Percentiles rank a stretch among this genome's conserved stretches.
Evolutionary conservation across 1,140 invertebrate genomes (phyloP).

Genomic region (Macrosteles quadrilineatus): DNA sequence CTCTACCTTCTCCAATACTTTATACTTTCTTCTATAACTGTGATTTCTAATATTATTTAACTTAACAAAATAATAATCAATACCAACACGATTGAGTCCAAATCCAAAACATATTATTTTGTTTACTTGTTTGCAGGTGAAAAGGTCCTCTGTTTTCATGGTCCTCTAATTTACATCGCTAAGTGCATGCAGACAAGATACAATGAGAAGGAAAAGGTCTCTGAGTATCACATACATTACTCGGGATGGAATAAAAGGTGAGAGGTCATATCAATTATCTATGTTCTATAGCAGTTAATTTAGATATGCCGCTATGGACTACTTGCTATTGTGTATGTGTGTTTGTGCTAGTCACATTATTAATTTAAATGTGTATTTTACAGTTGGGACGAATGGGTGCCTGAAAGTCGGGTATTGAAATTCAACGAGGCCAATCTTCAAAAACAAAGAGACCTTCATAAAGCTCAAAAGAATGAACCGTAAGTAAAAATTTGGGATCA

Average conservation of each 20-base stretch:
- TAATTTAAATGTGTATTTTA: too few relatives aligned
- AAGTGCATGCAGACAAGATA: conserved; percentile 87
- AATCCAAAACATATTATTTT: too few relatives aligned
- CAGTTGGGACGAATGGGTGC: conserved; percentile 99
- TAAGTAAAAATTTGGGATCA: conserved; percentile 31
- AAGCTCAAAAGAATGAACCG: conserved; percentile 74
- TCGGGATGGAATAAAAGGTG: conserved; percentile 98
- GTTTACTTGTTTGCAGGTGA: conserved; percentile 77
- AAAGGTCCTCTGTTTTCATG: conserved; percentile 95
- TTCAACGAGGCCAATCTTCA: conserved; percentile 90
- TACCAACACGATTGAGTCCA: too few relatives aligned
- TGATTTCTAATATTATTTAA: too few relatives aligned
- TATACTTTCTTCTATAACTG: too few relatives aligned
- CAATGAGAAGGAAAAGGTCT: conserved; percentile 37
- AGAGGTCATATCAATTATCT: too few relatives aligned
- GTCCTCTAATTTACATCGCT: conserved; percentile 92
- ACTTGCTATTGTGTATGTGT: too few relatives aligned
- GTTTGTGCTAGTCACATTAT: too few relatives aligned
- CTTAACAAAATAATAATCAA: too few relatives aligned
- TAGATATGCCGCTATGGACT: too few relatives aligned
- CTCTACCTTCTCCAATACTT: too few relatives aligned
- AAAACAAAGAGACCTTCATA: conserved; percentile 85
- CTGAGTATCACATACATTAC: conserved; percentile 89
- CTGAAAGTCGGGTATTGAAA: conserved; percentile 89
- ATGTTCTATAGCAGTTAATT: too few relatives aligned